phyloP scores from a whole-genome alignment of 2,888 invertebrate genomes.

The Thymelicus lineola region DNA sequence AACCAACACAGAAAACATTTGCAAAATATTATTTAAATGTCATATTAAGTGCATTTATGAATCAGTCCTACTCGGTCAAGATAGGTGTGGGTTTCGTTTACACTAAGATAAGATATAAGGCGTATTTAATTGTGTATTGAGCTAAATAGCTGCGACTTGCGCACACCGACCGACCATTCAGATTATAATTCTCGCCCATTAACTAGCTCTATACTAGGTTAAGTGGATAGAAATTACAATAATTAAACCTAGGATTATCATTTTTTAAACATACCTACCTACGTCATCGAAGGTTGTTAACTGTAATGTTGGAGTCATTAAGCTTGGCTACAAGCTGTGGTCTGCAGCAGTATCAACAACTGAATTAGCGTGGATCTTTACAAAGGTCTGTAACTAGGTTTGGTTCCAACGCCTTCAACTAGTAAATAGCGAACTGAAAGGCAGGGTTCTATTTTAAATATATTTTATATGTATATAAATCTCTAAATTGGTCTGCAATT shows the following conservation, averaged over 20 bases:
- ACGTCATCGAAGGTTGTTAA: background rate
- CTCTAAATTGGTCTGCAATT: too few relatives aligned
- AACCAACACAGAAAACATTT: constrained; percentile 2
- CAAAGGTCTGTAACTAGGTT: too few relatives aligned
- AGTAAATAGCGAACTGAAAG: too few relatives aligned
- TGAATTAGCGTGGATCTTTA: too few relatives aligned
- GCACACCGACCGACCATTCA: background rate
- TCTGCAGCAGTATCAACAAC: too few relatives aligned
- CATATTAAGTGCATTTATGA: constrained; percentile 16
- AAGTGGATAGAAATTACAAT: constrained; percentile 4
- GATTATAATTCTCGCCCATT: constrained; percentile 7
- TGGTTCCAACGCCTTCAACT: too few relatives aligned
- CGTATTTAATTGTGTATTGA: constrained; percentile 27
- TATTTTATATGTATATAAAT: too few relatives aligned
- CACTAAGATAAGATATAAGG: constrained; percentile 27
- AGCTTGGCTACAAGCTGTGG: background rate
- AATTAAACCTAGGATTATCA: background rate
- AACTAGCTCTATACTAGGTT: constrained; percentile 5
- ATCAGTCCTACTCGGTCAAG: constrained; percentile 21
- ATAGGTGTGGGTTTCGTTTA: constrained; percentile 31
- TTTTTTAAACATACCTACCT: background rate
- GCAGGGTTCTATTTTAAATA: too few relatives aligned
- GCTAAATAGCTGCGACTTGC: constrained; percentile 11
- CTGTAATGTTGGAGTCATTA: background rate
- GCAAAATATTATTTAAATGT: background rate